Evolutionary conservation across 1,140 invertebrate genomes (phyloP).

Genomic region (Mercenaria mercenaria): DNA sequence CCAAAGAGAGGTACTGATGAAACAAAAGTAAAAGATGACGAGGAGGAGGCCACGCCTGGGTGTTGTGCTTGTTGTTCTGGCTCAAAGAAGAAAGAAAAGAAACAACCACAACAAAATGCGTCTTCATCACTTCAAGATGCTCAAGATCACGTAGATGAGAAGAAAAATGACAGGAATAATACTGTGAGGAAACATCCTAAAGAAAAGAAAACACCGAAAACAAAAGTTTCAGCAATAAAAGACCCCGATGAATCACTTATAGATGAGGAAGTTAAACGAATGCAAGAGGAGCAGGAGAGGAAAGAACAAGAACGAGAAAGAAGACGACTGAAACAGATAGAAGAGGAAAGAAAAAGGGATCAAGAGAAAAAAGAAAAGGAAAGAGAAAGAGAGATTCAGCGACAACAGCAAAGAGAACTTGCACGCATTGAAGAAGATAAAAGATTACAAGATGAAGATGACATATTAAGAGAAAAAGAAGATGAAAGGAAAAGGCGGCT

Average conservation of each 20-base stretch:
- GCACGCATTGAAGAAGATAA: neutral
- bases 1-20: neutral
- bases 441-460: neutral
- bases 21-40: conserved; percentile 24
- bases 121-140: neutral
- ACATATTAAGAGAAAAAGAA: neutral
- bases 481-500: neutral
- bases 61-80: conserved; percentile 26
- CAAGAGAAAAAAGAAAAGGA: neutral
- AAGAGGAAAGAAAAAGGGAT: neutral
- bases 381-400: neutral
- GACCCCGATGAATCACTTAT: neutral
- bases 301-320: neutral
- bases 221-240: neutral
- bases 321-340: conserved; percentile 30
- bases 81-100: neutral
- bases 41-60: neutral
- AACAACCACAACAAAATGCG: neutral
- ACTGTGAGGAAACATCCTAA: neutral
- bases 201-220: neutral
- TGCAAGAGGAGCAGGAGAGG: neutral
- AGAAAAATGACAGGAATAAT: neutral
- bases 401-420: conserved; percentile 9
- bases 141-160: neutral
- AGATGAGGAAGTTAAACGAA: neutral